Conservation (phyloP, 2,113 vertebrate genomes). For the Hippocampus abdominalis region DNA sequence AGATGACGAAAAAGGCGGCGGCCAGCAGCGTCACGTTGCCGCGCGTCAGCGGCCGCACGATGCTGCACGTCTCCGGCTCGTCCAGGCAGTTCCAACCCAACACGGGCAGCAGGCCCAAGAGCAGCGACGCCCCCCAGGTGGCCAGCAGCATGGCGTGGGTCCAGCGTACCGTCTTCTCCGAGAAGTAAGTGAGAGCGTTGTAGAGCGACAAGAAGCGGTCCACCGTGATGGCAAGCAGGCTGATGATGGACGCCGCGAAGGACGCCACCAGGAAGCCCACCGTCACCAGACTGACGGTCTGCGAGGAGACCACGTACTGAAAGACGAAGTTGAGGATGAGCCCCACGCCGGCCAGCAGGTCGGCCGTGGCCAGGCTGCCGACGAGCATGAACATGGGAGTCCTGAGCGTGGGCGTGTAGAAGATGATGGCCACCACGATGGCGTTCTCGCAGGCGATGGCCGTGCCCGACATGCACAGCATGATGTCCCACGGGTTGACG, state of each 20-base stretch:
- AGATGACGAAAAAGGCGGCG: conserved; percentile 85
- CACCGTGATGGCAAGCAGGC: conserved; percentile 92
- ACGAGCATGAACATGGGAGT: conserved; percentile 95
- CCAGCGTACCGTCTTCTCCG: conserved; percentile 86
- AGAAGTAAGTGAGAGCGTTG: conserved; percentile 95
- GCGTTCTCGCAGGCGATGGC: conserved; percentile 96
- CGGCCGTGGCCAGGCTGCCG: conserved; percentile 92
- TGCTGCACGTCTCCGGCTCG: conserved; percentile 81
- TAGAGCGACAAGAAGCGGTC: conserved; percentile 96
- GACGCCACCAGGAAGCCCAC: conserved; percentile 95
- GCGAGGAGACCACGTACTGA: conserved; percentile 89
- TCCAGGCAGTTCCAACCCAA: conserved; percentile 96
- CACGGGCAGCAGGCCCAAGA: conserved; percentile 86
- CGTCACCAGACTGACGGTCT: conserved; percentile 89
- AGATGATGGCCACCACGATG: conserved; percentile 93
- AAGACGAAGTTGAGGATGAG: conserved; percentile 96
- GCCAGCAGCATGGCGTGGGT: conserved; percentile 87
- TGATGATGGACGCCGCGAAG: conserved; percentile 93
- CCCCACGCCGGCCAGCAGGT: conserved; percentile 90
- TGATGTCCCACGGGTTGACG: conserved; percentile 94
- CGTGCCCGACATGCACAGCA: conserved; percentile 93
- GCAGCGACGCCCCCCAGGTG: conserved; percentile 89
- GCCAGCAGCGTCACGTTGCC: conserved; percentile 87
- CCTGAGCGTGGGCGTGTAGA: conserved; percentile 88
- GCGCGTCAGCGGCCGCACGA: conserved; percentile 87